phyloP scores from a whole-genome alignment of 1,140 invertebrate genomes.

The Orussus abietinus region DNA sequence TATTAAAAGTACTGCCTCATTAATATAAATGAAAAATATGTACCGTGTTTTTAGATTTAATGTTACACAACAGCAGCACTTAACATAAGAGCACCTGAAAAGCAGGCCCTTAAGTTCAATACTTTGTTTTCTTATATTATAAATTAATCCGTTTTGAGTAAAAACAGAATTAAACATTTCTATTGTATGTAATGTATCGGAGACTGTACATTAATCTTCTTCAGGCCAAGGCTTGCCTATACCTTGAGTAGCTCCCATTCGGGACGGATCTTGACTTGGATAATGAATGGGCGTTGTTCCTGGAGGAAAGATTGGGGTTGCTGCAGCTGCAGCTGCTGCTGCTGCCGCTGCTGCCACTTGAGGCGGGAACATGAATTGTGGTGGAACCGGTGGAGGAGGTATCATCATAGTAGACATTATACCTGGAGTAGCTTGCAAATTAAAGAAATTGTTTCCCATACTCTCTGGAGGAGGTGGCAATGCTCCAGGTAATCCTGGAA shows the following conservation, averaged over 20 bases:
- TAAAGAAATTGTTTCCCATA: constrained; percentile 61
- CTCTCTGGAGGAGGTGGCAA: constrained; percentile 71
- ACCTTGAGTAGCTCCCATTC: constrained; percentile 71
- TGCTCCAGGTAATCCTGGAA: constrained; percentile 81
- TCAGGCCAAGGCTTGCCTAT: constrained; percentile 53
- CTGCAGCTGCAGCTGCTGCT: constrained; percentile 34
- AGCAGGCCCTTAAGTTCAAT: too few relatives aligned
- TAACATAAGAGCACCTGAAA: too few relatives aligned
- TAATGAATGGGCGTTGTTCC: constrained; percentile 74
- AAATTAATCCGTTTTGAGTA: too few relatives aligned
- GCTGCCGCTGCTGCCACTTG: constrained; percentile 43
- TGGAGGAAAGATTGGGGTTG: constrained; percentile 52
- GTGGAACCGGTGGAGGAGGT: constrained; percentile 52
- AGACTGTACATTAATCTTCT: constrained; percentile 35
- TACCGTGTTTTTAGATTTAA: too few relatives aligned
- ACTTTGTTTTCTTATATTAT: too few relatives aligned
- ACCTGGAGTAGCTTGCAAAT: constrained; percentile 57
- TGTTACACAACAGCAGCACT: too few relatives aligned
- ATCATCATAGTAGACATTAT: constrained; percentile 57
- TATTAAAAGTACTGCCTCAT: too few relatives aligned
- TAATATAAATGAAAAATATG: too few relatives aligned
- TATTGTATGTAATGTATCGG: too few relatives aligned
- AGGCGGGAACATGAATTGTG: constrained; percentile 55
- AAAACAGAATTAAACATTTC: too few relatives aligned
- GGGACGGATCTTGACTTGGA: constrained; percentile 89